Evolutionary conservation across 2,113 vertebrate species (phyloP), one percentile per base, ranked within the genome.

Genomic region (Aspidoscelis tigris): DNA sequence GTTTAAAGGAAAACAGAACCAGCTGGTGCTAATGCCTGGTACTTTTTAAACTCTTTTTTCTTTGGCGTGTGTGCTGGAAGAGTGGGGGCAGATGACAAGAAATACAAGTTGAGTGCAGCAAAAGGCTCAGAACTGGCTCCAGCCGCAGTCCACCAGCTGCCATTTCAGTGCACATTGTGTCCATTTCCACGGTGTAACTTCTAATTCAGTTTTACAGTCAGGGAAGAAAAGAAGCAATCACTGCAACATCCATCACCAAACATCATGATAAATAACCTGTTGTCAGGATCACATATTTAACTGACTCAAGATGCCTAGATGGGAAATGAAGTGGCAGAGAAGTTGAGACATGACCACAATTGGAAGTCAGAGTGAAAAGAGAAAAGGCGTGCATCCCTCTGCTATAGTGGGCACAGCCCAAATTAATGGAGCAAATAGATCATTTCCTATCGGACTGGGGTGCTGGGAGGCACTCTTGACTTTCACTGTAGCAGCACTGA

Each of bases 141-240:
- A 92, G 91, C 74, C 0, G 88, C 87, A 87, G 88, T 91, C 89
- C 85, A 92, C 93, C 94, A 94, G 87, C 90, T 93, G 89, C 93
- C 91, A 83, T 94, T 88, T 93, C 79, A 93, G 91, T 95, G 89
- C 81, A 75, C 33, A 90, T 93, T 94, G 88, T 93, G 85, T 84
- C 86, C 80, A 80, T 94, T 94, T 95, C 84, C 89, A 93, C 85
- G 86, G 88, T 93, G 90, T 88, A 87, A 90, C 85, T 91, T 91
- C 92, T 93, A 94, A 95, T 93, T 95, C 92, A 94, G 84, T 81
- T 94, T 95, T 94, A 93, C 92, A 93, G 89, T 90, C 55, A 0
- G 85, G 72, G 84, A 92, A 95, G 92, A 94, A 91, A 78, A 87
- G 43, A 86, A 85, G 81, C 88, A 92, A 94, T 92, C 92, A 86